phyloP scores from a whole-genome alignment of 64 coral and sea anemone species.

The Montipora sp. region DNA sequence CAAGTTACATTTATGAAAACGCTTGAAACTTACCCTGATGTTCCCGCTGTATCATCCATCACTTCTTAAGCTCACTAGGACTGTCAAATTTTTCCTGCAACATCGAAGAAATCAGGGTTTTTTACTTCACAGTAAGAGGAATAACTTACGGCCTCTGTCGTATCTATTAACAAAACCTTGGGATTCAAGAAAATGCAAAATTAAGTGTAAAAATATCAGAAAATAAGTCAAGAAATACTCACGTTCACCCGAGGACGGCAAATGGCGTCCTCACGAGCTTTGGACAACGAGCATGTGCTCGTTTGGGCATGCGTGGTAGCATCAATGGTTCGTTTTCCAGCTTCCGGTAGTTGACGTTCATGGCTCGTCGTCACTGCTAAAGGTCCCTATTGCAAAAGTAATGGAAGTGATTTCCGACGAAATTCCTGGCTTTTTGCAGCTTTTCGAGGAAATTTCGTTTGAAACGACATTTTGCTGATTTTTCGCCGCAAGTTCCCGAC shows the following conservation, averaged over 20 bases:
- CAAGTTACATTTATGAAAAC: constrained; percentile 5
- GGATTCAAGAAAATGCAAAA: background rate
- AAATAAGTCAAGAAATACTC: background rate
- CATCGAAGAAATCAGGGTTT: constrained; percentile 40
- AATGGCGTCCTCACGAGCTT: background rate
- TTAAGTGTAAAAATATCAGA: background rate
- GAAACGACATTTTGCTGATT: too few species aligned
- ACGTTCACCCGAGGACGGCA: constrained; percentile 2
- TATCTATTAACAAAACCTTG: constrained; percentile 21
- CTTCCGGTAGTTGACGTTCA: background rate
- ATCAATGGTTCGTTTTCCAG: constrained; percentile 7
- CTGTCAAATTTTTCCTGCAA: constrained; percentile 15
- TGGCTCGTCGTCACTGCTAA: background rate
- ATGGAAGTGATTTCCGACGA: too few species aligned
- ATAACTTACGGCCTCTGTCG: constrained; percentile 15
- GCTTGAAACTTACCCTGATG: constrained; percentile 58
- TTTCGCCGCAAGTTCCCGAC: too few species aligned
- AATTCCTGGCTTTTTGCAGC: too few species aligned
- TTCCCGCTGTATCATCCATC: constrained; percentile 37
- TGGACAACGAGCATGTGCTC: background rate
- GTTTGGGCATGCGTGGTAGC: constrained; percentile 16
- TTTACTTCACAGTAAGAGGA: constrained; percentile 29
- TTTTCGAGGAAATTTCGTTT: too few species aligned
- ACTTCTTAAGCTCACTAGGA: constrained; percentile 8
- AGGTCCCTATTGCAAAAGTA: background rate